Evolutionary conservation across 2,888 invertebrate species (phyloP), one percentile per base, ranked within the genome.

Genomic region (Acrobasis repandana): DNA sequence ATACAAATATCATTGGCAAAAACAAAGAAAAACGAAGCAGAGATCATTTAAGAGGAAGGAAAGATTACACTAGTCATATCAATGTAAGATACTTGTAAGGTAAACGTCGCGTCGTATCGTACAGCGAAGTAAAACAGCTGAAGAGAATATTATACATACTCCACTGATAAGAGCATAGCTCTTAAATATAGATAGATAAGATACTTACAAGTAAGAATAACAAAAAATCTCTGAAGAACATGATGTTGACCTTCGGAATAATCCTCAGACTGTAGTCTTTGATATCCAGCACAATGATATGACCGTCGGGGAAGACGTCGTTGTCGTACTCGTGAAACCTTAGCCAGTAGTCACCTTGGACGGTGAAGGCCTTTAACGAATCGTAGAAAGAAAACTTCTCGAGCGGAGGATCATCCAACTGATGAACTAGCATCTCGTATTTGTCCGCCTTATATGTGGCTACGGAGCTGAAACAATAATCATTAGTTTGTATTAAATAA

Each of bases 341-440:
- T 1, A 89, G 63, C 90, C 90, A 91, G 34, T 75, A 66, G 64
- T 91, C 91, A 0, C 72, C 80, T 61, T 83, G 82, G 2, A 89
- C 62, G 1, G 71, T 52, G 60, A 90, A 82, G 0, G 80, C 63
- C 67, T 88, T 91, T 15, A 88, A 6, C 10, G 75, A 1, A 51
- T 88, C 86, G 67, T 87, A 88, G 66, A 83, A 88, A 0, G 74
- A 73, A 56, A 84, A 86, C 0, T 81, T 82, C 0, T 88, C 87
- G 1, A 85, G 64, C 0, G 73, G 60, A 0, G 83, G 79, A 15
- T 82, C 84, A 49, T 82, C 75, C 2, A 86, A 67, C 46, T 82
- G 79, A 43, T 90, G 84, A 10, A 90, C 77, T 0, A 90, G 68
- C 0, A 90, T 61, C 65, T 90, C 90, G 1, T 82, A 62, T 1